Percentiles rank a stretch among this genome's conserved stretches.
These are phyloP conservation scores for Alces alces DNA, from an alignment of 2,113 vertebrate species.

Conservation along the genomic window DNA sequence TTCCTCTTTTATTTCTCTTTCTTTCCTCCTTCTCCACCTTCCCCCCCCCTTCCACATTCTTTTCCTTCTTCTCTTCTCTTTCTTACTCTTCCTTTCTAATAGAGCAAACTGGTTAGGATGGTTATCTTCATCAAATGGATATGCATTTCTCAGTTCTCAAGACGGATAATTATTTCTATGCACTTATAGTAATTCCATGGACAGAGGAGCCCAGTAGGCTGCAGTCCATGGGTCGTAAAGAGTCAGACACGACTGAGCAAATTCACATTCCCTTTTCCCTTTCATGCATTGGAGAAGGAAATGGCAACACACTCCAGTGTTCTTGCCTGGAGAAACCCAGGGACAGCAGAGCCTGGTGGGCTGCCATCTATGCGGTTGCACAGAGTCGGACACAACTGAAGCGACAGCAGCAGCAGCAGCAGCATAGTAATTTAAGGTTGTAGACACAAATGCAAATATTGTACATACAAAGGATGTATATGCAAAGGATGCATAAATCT, in stretches of 20 bases:
- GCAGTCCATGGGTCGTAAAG: no score
- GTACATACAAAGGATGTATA: background rate
- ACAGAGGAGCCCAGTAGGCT: no score
- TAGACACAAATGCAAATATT: background rate
- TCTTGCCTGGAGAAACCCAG: no score
- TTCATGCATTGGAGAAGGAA: no score
- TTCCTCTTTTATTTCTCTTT: background rate
- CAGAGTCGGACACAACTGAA: no score
- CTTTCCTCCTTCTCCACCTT: background rate
- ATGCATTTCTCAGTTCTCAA: background rate
- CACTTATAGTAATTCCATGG: background rate
- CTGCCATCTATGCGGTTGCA: no score
- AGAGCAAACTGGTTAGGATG: background rate
- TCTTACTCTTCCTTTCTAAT: background rate
- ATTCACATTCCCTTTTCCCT: no score
- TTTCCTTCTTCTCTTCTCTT: background rate
- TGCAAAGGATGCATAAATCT: background rate
- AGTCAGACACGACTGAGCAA: no score
- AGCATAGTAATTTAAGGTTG: background rate
- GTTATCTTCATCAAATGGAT: background rate
- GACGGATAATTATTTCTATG: background rate
- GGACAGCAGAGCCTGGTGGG: rapidly evolving
- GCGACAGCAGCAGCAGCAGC: no score
- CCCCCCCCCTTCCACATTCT: background rate
- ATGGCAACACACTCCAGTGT: no score